phyloP scores from a whole-genome alignment of 2,888 invertebrate species.

The Tenthredo distinguenda region DNA sequence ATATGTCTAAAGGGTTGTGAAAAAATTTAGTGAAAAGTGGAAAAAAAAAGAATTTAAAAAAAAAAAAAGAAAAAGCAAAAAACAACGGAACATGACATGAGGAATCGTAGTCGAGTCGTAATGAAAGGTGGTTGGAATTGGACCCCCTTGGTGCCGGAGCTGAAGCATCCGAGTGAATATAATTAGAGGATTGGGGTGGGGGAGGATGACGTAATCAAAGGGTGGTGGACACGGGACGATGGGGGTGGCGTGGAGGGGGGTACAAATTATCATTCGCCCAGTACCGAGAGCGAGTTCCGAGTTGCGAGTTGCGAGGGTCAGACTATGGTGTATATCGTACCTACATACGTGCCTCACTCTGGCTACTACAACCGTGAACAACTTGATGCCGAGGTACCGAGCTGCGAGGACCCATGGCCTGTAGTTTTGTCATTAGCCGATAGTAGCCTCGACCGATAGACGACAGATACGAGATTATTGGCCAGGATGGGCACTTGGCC shows the following conservation, averaged over 20 bases:
- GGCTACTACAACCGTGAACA: slow-evolving; percentile 29
- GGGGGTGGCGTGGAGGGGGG: slow-evolving; percentile 64
- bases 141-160: slow-evolving; percentile 73
- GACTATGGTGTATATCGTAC: slow-evolving; percentile 60
- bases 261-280: slow-evolving; percentile 77
- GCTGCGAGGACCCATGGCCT: slow-evolving; percentile 67
- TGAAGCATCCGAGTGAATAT: slow-evolving; percentile 76
- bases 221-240: slow-evolving; percentile 46
- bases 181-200: slow-evolving; percentile 76
- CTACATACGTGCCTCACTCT: slow-evolving; percentile 13
- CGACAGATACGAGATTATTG: slow-evolving; percentile 74
- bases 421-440: slow-evolving; percentile 78
- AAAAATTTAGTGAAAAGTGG: background rate
- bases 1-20: background rate
- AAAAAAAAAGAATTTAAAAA: background rate
- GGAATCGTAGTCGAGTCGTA: slow-evolving; percentile 75
- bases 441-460: slow-evolving; percentile 74
- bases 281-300: slow-evolving; percentile 65
- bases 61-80: background rate
- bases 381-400: slow-evolving; percentile 45
- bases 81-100: slow-evolving; percentile 47
- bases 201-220: slow-evolving; percentile 54
- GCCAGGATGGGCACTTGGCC: slow-evolving; percentile 76
- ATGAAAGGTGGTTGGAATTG: slow-evolving; percentile 78
- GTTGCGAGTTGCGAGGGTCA: slow-evolving; percentile 64